These are phyloP conservation scores for Upupa epops DNA, from an alignment of 2,113 vertebrate species.

Conservation along the genomic window DNA sequence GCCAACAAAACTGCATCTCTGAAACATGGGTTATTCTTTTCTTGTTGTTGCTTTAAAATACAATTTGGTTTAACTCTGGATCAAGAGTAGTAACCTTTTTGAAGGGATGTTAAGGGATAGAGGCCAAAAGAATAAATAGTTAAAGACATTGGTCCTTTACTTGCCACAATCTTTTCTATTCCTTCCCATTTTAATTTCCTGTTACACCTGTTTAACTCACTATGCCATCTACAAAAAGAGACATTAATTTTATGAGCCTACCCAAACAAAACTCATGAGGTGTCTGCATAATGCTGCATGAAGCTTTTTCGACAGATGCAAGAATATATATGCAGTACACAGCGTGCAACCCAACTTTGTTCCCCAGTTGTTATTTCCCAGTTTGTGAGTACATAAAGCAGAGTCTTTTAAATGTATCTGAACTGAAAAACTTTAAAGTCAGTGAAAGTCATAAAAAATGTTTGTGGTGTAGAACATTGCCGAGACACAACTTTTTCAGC, in stretches of 20 bases:
- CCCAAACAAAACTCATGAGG: neutral
- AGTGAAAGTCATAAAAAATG: constrained; percentile 57
- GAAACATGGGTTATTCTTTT: neutral
- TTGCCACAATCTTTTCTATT: neutral
- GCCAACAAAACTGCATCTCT: neutral
- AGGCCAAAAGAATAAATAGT: neutral
- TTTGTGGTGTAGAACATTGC: constrained; percentile 52
- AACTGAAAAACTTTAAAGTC: constrained; percentile 49
- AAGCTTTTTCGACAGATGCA: constrained; percentile 16
- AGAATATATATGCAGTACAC: neutral
- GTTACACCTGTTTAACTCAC: constrained; percentile 25
- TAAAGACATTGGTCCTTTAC: neutral
- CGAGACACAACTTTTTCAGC: constrained; percentile 57
- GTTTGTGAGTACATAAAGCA: neutral
- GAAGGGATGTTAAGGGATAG: neutral
- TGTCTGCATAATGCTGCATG: neutral
- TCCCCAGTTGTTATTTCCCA: constrained; percentile 31
- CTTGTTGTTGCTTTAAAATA: neutral
- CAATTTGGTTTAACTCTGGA: neutral
- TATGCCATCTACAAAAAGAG: constrained; percentile 33
- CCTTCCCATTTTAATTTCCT: neutral
- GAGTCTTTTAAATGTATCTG: constrained; percentile 27
- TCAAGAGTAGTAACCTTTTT: neutral
- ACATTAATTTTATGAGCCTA: neutral
- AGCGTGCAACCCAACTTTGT: neutral